Evolutionary conservation across 2,888 invertebrate genomes (phyloP).

Genomic region (Noctua fimbriata): DNA sequence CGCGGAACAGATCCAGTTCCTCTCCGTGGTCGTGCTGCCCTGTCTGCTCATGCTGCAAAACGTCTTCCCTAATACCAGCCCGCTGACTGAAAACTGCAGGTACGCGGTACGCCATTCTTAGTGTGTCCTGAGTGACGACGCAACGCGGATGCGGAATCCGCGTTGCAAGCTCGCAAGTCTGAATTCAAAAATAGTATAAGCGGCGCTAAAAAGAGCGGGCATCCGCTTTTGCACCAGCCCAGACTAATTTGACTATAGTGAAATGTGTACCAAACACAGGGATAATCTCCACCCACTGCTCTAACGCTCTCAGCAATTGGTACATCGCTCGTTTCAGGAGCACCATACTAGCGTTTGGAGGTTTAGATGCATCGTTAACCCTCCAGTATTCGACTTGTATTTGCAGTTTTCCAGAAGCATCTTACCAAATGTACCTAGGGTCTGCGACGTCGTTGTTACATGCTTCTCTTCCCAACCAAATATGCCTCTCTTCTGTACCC

Average conservation of each 20-base stretch:
- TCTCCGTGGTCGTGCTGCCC: slow-evolving; percentile 91
- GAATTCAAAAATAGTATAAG: neutral
- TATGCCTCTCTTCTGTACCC: neutral
- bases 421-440: neutral
- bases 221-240: too few species aligned
- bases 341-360: neutral
- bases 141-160: neutral
- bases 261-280: neutral
- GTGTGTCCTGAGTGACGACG: neutral
- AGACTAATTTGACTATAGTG: too few species aligned
- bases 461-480: too few species aligned
- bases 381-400: neutral
- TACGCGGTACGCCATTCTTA: neutral
- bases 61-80: slow-evolving; percentile 51
- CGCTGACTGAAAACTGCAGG: slow-evolving; percentile 49
- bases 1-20: slow-evolving; percentile 91
- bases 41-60: slow-evolving; percentile 89
- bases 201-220: neutral
- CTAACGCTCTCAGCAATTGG: neutral
- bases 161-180: neutral
- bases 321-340: neutral
- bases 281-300: neutral
- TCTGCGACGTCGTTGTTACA: too few species aligned
- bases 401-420: neutral
- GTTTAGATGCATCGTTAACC: neutral